Percentiles rank a stretch among this genome's conserved stretches.
Conservation (phyloP, 2,113 vertebrate species). For the Heterotis niloticus region DNA sequence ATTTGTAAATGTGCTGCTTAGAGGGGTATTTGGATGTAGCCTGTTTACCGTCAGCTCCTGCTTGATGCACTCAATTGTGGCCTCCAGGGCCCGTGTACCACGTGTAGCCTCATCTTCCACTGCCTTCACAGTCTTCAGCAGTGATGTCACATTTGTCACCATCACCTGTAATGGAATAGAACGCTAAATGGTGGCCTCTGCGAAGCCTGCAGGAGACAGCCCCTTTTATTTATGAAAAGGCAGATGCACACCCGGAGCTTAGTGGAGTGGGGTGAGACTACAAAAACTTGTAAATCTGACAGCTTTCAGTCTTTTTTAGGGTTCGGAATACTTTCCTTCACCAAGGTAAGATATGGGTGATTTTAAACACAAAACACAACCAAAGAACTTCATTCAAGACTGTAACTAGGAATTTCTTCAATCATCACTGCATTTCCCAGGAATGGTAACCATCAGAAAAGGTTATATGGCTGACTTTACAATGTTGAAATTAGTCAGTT, state of each 20-base stretch:
- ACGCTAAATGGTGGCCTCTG: no score
- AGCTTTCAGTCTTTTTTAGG: background rate
- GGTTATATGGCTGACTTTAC: slow-evolving; percentile 10
- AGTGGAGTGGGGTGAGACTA: background rate
- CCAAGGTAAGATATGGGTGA: no score
- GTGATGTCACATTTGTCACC: slow-evolving; percentile 97
- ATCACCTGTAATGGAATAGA: slow-evolving; percentile 74
- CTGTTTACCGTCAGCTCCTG: slow-evolving; percentile 88
- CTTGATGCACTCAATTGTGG: slow-evolving; percentile 95
- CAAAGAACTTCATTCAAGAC: background rate
- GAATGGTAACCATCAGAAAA: background rate
- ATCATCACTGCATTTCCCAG: background rate
- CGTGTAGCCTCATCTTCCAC: slow-evolving; percentile 98
- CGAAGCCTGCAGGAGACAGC: background rate
- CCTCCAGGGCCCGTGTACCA: slow-evolving; percentile 92
- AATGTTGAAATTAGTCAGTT: background rate
- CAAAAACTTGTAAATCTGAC: background rate
- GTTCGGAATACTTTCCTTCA: background rate
- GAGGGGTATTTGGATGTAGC: background rate
- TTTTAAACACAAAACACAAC: background rate
- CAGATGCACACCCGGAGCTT: background rate
- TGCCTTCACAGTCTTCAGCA: slow-evolving; percentile 97
- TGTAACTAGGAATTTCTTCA: background rate
- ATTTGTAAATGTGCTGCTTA: background rate
- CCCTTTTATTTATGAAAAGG: background rate